Conservation (phyloP, 1,140 invertebrate species). For the Vanessa tameamea region DNA sequence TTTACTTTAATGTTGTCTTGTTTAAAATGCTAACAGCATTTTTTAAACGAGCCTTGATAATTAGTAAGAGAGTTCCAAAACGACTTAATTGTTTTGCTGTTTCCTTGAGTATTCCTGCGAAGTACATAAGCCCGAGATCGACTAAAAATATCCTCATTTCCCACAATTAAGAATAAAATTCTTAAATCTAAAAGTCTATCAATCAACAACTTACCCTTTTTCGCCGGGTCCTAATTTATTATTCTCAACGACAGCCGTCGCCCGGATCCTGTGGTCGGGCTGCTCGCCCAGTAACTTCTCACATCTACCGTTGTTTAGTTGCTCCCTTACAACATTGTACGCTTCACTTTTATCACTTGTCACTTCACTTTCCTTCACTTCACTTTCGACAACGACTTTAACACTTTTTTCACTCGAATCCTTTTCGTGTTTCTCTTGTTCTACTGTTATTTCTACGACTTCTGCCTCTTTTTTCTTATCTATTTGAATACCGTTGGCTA, state of each 20-base stretch:
- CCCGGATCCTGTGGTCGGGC: slow-evolving; percentile 82
- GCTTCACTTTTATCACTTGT: slow-evolving; percentile 66
- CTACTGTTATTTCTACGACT: slow-evolving; percentile 47
- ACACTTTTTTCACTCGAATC: slow-evolving; percentile 70
- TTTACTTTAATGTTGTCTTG: no score
- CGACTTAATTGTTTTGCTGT: no score
- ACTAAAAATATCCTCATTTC: neutral
- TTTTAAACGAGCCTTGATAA: no score
- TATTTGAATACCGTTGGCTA: slow-evolving; percentile 64
- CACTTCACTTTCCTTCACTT: slow-evolving; percentile 66
- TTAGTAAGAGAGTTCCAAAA: no score
- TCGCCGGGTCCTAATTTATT: slow-evolving; percentile 81
- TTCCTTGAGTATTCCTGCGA: no score
- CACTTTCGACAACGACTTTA: slow-evolving; percentile 57
- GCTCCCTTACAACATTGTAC: slow-evolving; percentile 68
- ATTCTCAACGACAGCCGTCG: slow-evolving; percentile 80
- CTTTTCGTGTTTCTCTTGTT: slow-evolving; percentile 69
- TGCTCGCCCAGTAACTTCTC: slow-evolving; percentile 86
- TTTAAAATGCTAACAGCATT: no score
- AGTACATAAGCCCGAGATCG: neutral
- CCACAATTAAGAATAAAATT: neutral
- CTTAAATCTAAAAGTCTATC: neutral
- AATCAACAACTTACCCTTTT: slow-evolving; percentile 76
- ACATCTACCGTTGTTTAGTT: slow-evolving; percentile 84
- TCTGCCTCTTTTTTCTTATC: slow-evolving; percentile 55